phyloP scores from a whole-genome alignment of 2,113 vertebrate species.

The Cinclus mexicanus region DNA sequence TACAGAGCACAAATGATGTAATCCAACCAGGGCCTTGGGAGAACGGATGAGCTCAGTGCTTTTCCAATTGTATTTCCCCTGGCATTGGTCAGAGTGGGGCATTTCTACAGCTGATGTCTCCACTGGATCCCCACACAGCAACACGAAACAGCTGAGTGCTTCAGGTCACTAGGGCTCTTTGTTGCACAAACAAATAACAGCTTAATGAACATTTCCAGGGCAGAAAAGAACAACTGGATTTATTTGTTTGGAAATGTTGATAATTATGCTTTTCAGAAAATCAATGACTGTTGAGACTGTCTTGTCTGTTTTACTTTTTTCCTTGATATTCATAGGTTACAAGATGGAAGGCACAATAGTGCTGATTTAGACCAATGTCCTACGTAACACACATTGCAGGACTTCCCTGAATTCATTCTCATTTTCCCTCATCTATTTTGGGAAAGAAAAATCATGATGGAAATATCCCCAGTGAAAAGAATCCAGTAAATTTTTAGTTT shows the following conservation, averaged over 20 bases:
- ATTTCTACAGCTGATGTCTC: neutral
- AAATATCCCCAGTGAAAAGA: neutral
- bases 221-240: neutral
- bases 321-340: neutral
- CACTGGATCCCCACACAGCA: neutral
- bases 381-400: accelerated
- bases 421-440: neutral
- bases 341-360: neutral
- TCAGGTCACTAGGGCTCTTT: neutral
- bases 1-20: neutral
- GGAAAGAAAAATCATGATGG: neutral
- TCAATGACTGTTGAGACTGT: neutral
- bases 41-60: neutral
- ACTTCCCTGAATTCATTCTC: neutral
- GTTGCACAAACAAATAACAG: neutral
- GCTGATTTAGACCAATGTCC: neutral
- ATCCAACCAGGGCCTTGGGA: neutral
- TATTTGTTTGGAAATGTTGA: slow-evolving; percentile 23
- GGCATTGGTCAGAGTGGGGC: neutral
- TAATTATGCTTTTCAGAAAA: neutral
- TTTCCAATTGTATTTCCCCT: neutral
- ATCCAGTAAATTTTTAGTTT: neutral
- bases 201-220: neutral
- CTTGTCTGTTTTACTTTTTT: neutral
- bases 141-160: neutral